Base-by-base conservation (phyloP, 1,140 invertebrate species). In the Drosophila burlai region DNA sequence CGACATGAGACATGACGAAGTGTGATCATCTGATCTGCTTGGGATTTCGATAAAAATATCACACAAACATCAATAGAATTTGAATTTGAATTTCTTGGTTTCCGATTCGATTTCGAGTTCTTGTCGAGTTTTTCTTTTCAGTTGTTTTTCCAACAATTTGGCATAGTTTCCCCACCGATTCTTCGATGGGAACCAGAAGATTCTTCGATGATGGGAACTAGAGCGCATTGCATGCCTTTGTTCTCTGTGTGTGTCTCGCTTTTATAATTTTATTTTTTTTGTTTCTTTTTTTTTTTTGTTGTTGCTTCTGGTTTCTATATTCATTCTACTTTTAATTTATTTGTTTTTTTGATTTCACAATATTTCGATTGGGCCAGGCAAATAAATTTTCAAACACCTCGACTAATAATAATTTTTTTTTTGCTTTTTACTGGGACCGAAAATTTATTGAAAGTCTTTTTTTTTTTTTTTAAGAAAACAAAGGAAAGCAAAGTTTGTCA, bases 281-380 rank as follows among this genome's bases (percentile, higher is more conserved):
- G 6, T 7, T 29, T 29, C 8, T 29, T 47, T 29, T n/a, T 11
- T 18, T 10, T 31, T 16, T 24, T 26, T 21, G 24, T 24, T 24
- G 24, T 24, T 24, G 24, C 45, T 24, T 43, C n/a, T 52, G 34
- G 55, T 58, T 60, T 57, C 54, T 36, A 46, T 38, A 42, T 75
- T 40, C 71, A 81, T 86, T 87, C 78, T 89, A 72, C 81, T 63
- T 84, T 87, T 87, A 87, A 90, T 87, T 87, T 87, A 87, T 87
- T 87, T 87, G 81, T 90, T 89, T 84, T 87, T 87, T 84, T 81
- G 81, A 84, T 87, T 87, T 87, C 84, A 90, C 84, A 87, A 87
- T 90, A 90, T 87, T 87, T 90, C 84, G 84, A 87, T 87, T 75
- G 81, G 81, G 73, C 81, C 65, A 89, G 55, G 81, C 76, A 81